These are phyloP conservation scores for Sylvilagus bachmani DNA, from an alignment of 2,113 vertebrate species.

Conservation along the genomic window DNA sequence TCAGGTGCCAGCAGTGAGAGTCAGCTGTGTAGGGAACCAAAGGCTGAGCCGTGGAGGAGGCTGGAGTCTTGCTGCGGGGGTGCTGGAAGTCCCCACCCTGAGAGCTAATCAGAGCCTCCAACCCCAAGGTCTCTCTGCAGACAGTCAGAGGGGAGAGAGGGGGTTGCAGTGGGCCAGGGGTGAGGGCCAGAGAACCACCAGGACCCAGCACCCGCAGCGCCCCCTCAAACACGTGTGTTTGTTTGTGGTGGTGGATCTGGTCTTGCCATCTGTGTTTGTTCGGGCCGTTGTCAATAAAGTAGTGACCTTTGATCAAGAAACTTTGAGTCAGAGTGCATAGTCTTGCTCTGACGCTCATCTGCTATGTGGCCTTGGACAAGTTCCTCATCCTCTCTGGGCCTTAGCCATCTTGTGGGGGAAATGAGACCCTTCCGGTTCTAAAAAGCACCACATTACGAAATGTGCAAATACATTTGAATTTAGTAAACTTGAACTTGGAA, in stretches of 20 bases:
- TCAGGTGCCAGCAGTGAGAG: too few species aligned
- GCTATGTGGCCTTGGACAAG: neutral
- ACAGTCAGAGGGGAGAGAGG: neutral
- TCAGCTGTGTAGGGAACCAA: neutral
- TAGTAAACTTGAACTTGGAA: neutral
- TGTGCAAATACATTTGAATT: neutral
- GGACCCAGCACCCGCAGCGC: neutral
- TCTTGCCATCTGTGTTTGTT: neutral
- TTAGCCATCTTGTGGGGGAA: neutral
- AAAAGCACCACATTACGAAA: neutral
- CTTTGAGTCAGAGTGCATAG: neutral
- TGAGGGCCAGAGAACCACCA: neutral
- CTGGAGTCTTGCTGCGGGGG: neutral
- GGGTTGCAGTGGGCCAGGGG: neutral
- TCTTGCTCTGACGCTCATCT: neutral
- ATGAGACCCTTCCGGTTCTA: neutral
- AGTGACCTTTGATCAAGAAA: conserved; percentile 10
- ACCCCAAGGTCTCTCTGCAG: neutral
- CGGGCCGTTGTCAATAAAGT: neutral
- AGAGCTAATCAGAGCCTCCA: neutral
- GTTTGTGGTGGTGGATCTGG: neutral
- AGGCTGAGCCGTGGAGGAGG: neutral
- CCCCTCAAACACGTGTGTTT: accelerated
- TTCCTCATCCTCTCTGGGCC: neutral
- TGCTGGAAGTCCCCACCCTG: neutral